These are phyloP conservation scores for Gymnoscopelus braueri DNA, from an alignment of 2,797 vertebrate species.

Conservation along the genomic window DNA sequence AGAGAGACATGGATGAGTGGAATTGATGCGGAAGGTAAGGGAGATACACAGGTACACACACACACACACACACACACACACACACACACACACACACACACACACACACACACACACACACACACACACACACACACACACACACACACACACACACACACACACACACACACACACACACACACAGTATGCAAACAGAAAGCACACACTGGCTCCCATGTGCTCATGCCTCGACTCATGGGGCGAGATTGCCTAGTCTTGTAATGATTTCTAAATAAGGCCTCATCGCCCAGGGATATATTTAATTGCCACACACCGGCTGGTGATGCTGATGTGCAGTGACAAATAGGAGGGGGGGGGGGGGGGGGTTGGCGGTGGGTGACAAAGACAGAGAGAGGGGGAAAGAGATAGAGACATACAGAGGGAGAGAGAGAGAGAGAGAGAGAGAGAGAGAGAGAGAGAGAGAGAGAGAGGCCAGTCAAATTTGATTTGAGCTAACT, in stretches of 20 bases:
- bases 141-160: slow-evolving; percentile 14
- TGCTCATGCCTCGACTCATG: slow-evolving; percentile 59
- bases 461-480: slow-evolving; percentile 25
- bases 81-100: no score
- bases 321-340: slow-evolving; percentile 77
- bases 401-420: not conserved
- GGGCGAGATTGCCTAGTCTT: slow-evolving; percentile 73
- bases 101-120: slow-evolving; percentile 7
- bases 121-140: not conserved
- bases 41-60: not conserved
- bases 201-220: slow-evolving; percentile 33
- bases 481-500: slow-evolving; percentile 61
- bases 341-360: slow-evolving; percentile 69
- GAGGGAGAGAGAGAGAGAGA: slow-evolving; percentile 14
- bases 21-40: slow-evolving; percentile 34
- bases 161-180: slow-evolving; percentile 14
- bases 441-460: slow-evolving; percentile 11
- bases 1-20: slow-evolving; percentile 58
- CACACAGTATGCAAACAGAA: slow-evolving; percentile 6
- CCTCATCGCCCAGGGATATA: slow-evolving; percentile 75
- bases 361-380: slow-evolving; percentile 26
- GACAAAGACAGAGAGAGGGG: slow-evolving; percentile 11
- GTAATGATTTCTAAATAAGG: slow-evolving; percentile 83
- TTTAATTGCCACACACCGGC: slow-evolving; percentile 80
- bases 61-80: not conserved